These are phyloP conservation scores for Lycia hirtaria DNA, from an alignment of 2,888 invertebrate species.

Conservation along the genomic window DNA sequence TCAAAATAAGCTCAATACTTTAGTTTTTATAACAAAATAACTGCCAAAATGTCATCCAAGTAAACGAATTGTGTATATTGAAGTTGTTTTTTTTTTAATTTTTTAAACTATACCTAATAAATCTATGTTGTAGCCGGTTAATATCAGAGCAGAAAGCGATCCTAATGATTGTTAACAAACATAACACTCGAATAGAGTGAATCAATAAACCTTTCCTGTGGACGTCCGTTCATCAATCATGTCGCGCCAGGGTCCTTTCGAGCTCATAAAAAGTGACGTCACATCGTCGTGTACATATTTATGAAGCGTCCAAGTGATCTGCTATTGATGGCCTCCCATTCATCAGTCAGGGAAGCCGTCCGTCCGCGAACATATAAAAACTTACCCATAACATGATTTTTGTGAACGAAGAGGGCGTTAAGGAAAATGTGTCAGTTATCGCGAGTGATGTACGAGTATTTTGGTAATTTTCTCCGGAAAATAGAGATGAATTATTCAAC, in stretches of 20 bases:
- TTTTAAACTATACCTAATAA: too few species aligned
- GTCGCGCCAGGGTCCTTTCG: conserved; percentile 55
- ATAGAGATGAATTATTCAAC: conserved; percentile 32
- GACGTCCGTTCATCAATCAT: conserved; percentile 65
- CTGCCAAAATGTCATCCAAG: too few species aligned
- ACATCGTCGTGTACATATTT: conserved; percentile 80
- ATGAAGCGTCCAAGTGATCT: conserved; percentile 78
- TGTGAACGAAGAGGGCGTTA: conserved; percentile 46
- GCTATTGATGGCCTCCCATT: conserved; percentile 75
- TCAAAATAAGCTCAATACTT: too few species aligned
- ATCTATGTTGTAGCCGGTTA: too few species aligned
- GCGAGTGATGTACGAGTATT: conserved; percentile 33
- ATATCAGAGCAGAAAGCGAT: conserved; percentile 4
- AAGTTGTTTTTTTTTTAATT: too few species aligned
- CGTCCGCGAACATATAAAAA: conserved; percentile 51
- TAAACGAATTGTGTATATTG: too few species aligned
- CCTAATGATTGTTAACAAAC: conserved; percentile 53
- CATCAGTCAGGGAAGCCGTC: conserved; percentile 66
- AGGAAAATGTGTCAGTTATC: conserved; percentile 39
- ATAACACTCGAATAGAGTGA: conserved; percentile 64
- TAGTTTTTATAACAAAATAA: too few species aligned
- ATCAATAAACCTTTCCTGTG: conserved; percentile 68
- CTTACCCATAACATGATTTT: conserved; percentile 53
- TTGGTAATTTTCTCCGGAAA: conserved; percentile 27
- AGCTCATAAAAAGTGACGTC: conserved; percentile 75